Evolutionary conservation across 2,113 vertebrate species (phyloP), one percentile per base, ranked within the genome.

Genomic region (Psophia crepitans): DNA sequence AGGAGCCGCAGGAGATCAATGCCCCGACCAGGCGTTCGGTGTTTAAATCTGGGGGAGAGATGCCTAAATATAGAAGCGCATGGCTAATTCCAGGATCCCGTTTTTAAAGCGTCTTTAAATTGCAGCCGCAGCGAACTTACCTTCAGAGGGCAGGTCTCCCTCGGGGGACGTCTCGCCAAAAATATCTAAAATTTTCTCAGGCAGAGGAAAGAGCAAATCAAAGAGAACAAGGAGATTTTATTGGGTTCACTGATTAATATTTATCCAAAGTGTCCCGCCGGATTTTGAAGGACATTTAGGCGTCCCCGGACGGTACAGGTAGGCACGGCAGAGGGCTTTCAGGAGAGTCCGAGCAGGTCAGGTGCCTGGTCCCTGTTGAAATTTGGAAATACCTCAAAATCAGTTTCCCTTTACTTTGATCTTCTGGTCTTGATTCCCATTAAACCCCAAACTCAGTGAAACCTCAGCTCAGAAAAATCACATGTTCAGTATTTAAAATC

Each of bases 401-500:
- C 7, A 18, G 3, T 24, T 86, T 70, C 56, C 53, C 53, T 92
- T 44, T 13, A 14, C 32, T 80, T 86, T 71, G 54, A 51, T 23
- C 18, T 2, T 39, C 41, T 64, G 57, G 64, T 54, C 76, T 74
- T 7, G 6, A 69, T 20, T 75, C 43, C n/a, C 44, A 53, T 65
- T 37, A 65, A 93, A 68, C 24, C 43, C 57, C 35, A 46, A 43
- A 6, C 20, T 43, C 12, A 32, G 53, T 33, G 80, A 91, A 89
- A 84, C 74, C 84, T 84, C 84, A 73, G 91, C 84, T 54, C 30
- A n/a, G 60, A 68, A 91, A 97, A 95, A 75, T 89, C 61, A 87
- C 48, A 78, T 73, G 57, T 44, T 96, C 70, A 76, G 84, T 61
- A 61, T 95, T 89, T 81, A 49, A 82, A 76, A 77, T 35, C 77